These are phyloP conservation scores for Listrodromus nycthemerus DNA, from an alignment of 2,888 invertebrate genomes.

Conservation along the genomic window DNA sequence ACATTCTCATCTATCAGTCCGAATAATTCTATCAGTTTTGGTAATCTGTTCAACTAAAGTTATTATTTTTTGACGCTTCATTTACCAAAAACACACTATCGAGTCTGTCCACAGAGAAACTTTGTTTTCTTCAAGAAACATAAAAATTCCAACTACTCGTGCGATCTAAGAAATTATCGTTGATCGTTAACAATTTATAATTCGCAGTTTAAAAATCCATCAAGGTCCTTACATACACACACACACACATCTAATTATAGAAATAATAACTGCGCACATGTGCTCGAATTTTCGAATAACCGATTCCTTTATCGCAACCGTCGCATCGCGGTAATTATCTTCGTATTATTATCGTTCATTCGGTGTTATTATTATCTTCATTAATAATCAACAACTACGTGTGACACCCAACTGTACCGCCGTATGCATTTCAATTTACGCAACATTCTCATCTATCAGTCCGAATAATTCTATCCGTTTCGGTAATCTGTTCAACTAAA, in stretches of 20 bases:
- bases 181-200: not conserved
- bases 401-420: not conserved
- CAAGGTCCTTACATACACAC: not conserved
- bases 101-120: too few species aligned
- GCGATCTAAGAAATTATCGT: not conserved
- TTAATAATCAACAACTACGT: conserved; percentile 43
- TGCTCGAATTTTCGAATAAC: conserved; percentile 21
- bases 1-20: too few species aligned
- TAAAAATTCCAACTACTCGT: too few species aligned
- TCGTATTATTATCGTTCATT: conserved; percentile 38
- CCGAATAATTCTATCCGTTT: too few species aligned
- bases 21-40: too few species aligned
- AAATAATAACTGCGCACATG: conserved; percentile 4
- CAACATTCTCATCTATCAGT: not conserved
- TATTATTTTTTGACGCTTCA: too few species aligned
- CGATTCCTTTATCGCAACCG: conserved; percentile 11
- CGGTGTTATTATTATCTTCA: conserved; percentile 47
- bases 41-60: too few species aligned
- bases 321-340: conserved; percentile 34
- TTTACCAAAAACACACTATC: too few species aligned
- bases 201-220: not conserved
- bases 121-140: too few species aligned
- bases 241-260: too few species aligned
- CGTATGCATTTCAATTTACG: not conserved
- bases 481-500: too few species aligned